Evolutionary conservation across 2,113 vertebrate genomes (phyloP).

Genomic region (Orthonyx spaldingii): DNA sequence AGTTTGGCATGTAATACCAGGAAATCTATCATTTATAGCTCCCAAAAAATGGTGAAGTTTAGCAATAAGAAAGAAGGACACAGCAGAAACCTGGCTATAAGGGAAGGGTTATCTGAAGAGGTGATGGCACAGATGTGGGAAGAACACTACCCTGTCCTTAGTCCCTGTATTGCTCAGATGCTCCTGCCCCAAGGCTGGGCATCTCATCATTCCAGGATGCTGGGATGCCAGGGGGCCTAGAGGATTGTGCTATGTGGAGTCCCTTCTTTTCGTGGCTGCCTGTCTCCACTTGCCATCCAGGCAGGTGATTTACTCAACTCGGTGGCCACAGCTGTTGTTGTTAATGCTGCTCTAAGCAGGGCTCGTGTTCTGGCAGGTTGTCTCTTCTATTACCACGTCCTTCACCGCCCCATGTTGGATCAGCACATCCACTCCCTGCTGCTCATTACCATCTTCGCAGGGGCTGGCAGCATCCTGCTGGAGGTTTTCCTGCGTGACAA

Average conservation of each 20-base stretch:
- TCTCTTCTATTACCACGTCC: slow-evolving; percentile 89
- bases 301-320: neutral
- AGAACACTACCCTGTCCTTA: neutral
- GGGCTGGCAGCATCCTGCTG: slow-evolving; percentile 64
- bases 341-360: neutral
- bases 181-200: neutral
- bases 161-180: neutral
- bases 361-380: slow-evolving; percentile 67
- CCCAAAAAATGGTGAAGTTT: neutral
- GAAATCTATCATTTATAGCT: neutral
- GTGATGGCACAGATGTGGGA: neutral
- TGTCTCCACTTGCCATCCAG: neutral
- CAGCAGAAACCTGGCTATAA: neutral
- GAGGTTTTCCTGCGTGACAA: slow-evolving; percentile 83
- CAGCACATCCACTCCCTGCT: slow-evolving; percentile 89
- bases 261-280: neutral
- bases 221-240: neutral
- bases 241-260: neutral
- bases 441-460: slow-evolving; percentile 77
- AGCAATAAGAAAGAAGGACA: neutral
- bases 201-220: neutral
- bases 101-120: neutral
- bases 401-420: slow-evolving; percentile 80
- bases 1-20: neutral
- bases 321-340: rapidly evolving